Conservation (phyloP, 2,113 vertebrate species). For the Ranitomeya imitator region DNA sequence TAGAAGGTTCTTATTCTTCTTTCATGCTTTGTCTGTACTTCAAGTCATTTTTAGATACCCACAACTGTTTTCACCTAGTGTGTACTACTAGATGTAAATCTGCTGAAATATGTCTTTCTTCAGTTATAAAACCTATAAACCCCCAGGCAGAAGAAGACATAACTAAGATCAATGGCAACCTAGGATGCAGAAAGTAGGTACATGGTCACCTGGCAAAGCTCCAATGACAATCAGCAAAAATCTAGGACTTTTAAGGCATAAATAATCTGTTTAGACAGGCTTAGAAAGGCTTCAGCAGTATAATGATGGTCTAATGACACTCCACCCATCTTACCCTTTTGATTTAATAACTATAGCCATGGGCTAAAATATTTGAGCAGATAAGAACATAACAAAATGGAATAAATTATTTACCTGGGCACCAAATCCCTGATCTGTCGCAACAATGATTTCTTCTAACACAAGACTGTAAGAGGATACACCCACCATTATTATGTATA, state of each 20-base stretch:
- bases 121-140: background rate
- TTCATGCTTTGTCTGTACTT: too few relatives aligned
- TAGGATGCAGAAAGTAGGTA: background rate
- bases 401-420: conserved; percentile 53
- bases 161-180: background rate
- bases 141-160: background rate
- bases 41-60: background rate
- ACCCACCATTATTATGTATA: conserved; percentile 43
- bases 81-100: background rate
- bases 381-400: conserved; percentile 40
- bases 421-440: conserved; percentile 27
- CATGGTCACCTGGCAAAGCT: background rate
- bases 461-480: conserved; percentile 1
- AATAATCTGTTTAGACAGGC: conserved; percentile 43
- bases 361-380: conserved; percentile 53
- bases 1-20: too few relatives aligned
- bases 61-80: background rate
- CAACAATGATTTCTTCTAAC: conserved; percentile 18
- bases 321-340: conserved; percentile 33
- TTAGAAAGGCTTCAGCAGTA: conserved; percentile 32
- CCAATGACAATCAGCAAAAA: background rate
- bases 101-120: background rate
- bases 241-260: background rate
- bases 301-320: conserved; percentile 16
- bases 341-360: conserved; percentile 43